phyloP scores from a whole-genome alignment of 2,888 invertebrate species.

The Listrodromus nycthemerus region DNA sequence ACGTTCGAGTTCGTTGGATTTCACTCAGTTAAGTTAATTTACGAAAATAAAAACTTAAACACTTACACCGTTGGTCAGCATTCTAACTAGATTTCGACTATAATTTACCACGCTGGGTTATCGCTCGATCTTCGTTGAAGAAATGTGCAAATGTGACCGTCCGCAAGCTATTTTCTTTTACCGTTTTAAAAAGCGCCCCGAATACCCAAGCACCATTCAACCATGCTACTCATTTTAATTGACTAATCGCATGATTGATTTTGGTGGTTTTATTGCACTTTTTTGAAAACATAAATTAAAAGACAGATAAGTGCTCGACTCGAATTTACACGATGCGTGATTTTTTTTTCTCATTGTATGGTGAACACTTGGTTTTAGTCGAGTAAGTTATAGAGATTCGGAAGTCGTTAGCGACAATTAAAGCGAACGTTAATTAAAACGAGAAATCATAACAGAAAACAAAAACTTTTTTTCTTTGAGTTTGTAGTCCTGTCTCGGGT shows the following conservation, averaged over 20 bases:
- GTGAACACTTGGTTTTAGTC: slow-evolving; percentile 56
- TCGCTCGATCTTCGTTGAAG: slow-evolving; percentile 5
- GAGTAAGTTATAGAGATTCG: slow-evolving; percentile 47
- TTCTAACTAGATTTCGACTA: not conserved
- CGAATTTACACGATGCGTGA: slow-evolving; percentile 52
- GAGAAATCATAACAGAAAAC: slow-evolving; percentile 40
- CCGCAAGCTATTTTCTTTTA: slow-evolving; percentile 61
- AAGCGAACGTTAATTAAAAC: slow-evolving; percentile 56
- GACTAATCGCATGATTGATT: slow-evolving; percentile 66
- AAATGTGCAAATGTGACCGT: slow-evolving; percentile 45
- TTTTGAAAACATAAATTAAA: slow-evolving; percentile 30
- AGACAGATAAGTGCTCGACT: slow-evolving; percentile 55
- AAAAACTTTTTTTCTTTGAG: slow-evolving; percentile 43
- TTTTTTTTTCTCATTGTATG: slow-evolving; percentile 16
- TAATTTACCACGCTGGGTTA: slow-evolving; percentile 73
- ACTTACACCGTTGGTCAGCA: not conserved
- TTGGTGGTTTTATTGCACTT: slow-evolving; percentile 52
- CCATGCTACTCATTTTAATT: slow-evolving; percentile 73
- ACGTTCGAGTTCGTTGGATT: not conserved
- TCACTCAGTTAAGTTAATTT: not conserved
- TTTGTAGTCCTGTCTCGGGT: slow-evolving; percentile 48
- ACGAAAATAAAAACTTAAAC: not conserved
- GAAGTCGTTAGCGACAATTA: slow-evolving; percentile 64
- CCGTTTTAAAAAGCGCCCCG: slow-evolving; percentile 68
- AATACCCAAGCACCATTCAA: slow-evolving; percentile 75